Percentiles rank a stretch among this genome's conserved stretches.
These are phyloP conservation scores for Lanistes nyassanus DNA, from an alignment of 1,140 invertebrate species.

Conservation along the genomic window DNA sequence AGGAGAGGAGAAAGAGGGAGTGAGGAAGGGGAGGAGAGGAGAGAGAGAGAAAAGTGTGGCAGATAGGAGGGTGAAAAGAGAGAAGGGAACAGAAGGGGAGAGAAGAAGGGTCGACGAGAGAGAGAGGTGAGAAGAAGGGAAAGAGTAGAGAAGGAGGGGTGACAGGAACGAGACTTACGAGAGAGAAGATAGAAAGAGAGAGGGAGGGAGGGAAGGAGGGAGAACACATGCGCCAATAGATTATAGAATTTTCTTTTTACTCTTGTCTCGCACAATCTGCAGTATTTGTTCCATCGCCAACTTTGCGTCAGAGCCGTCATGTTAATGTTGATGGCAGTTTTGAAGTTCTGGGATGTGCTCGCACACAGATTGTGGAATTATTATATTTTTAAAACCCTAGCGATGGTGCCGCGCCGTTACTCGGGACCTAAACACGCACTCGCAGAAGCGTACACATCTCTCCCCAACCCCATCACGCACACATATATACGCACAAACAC, in stretches of 20 bases:
- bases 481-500: neutral
- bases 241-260: neutral
- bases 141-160: neutral
- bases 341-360: no score
- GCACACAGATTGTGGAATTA: no score
- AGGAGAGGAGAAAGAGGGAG: slow-evolving; percentile 4
- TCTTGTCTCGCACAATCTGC: neutral
- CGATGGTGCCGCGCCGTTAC: neutral
- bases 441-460: neutral
- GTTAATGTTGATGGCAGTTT: no score
- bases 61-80: slow-evolving; percentile 17
- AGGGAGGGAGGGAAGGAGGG: neutral
- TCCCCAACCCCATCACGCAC: neutral
- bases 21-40: neutral
- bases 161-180: neutral
- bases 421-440: neutral
- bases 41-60: neutral
- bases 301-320: neutral
- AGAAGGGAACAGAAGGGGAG: slow-evolving; percentile 10
- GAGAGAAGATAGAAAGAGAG: slow-evolving; percentile 10
- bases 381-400: no score
- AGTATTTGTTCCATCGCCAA: neutral
- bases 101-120: neutral
- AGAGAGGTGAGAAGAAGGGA: no score
- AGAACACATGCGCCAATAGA: neutral